These are phyloP conservation scores for Mamestra brassicae DNA, from an alignment of 2,888 invertebrate species.

Conservation along the genomic window DNA sequence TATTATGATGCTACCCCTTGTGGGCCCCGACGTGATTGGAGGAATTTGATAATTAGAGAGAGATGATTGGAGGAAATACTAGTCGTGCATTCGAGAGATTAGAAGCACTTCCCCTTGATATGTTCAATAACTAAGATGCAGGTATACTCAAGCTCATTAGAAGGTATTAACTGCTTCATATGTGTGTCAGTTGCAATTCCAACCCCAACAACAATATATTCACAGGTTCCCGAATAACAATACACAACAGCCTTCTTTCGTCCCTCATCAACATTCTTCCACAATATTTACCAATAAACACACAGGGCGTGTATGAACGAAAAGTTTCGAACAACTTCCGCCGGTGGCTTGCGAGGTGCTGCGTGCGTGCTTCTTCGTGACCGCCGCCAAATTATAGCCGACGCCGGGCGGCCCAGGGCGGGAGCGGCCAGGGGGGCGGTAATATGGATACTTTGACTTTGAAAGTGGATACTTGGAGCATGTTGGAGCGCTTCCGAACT, in stretches of 20 bases:
- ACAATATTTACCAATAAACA: slow-evolving; percentile 66
- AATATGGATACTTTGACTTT: slow-evolving; percentile 69
- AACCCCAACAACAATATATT: neutral
- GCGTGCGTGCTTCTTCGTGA: slow-evolving; percentile 66
- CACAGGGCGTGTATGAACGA: slow-evolving; percentile 63
- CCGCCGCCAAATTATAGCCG: slow-evolving; percentile 61
- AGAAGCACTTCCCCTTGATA: neutral
- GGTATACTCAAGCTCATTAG: neutral
- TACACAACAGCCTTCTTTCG: slow-evolving; percentile 10
- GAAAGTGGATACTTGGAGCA: slow-evolving; percentile 66
- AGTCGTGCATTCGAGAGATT: slow-evolving; percentile 10
- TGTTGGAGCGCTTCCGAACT: slow-evolving; percentile 60
- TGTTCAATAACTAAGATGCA: neutral
- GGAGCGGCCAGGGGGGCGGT: slow-evolving; percentile 6
- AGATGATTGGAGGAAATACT: slow-evolving; percentile 29
- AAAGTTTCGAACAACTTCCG: slow-evolving; percentile 67
- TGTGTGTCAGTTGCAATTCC: slow-evolving; percentile 17
- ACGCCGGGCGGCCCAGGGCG: slow-evolving; percentile 21
- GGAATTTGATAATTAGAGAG: slow-evolving; percentile 41
- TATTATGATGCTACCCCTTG: slow-evolving; percentile 30
- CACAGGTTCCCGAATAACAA: neutral
- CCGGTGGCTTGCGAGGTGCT: slow-evolving; percentile 54
- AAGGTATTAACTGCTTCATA: slow-evolving; percentile 9
- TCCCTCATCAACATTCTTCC: slow-evolving; percentile 22
- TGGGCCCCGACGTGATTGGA: slow-evolving; percentile 27